These are phyloP conservation scores for Torymus texanus DNA, from an alignment of 2,888 invertebrate species.

Conservation along the genomic window DNA sequence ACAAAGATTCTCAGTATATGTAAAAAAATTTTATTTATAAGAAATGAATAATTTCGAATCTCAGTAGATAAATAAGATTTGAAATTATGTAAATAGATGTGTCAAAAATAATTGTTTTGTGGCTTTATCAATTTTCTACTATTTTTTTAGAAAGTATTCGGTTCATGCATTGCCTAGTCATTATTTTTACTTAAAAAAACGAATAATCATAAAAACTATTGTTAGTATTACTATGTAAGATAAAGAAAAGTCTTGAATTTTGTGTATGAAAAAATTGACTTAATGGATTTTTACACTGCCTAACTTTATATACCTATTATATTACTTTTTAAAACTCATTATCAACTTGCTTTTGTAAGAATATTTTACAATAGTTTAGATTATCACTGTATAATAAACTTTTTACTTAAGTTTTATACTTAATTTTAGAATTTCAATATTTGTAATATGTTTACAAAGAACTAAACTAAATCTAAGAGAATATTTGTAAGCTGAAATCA, in stretches of 20 bases:
- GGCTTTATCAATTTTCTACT: slow-evolving; percentile 14
- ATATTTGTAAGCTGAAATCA: slow-evolving; percentile 18
- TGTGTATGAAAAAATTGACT: slow-evolving; percentile 1
- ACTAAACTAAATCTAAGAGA: no score
- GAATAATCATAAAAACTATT: slow-evolving; percentile 20
- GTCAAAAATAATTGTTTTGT: slow-evolving; percentile 29
- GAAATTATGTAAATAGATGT: slow-evolving; percentile 51
- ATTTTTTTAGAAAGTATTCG: slow-evolving; percentile 4
- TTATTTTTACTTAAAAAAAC: slow-evolving; percentile 23
- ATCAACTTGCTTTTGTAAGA: no score
- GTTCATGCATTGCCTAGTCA: slow-evolving; percentile 36
- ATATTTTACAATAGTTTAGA: not conserved
- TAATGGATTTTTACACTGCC: slow-evolving; percentile 19
- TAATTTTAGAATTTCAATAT: slow-evolving; percentile 13
- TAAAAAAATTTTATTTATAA: slow-evolving; percentile 9
- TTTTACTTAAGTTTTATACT: not conserved
- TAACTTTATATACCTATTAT: slow-evolving; percentile 14
- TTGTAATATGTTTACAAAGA: not conserved
- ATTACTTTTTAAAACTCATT: not conserved
- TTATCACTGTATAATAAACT: slow-evolving; percentile 18
- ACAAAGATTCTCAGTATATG: not conserved
- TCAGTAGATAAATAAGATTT: slow-evolving; percentile 20
- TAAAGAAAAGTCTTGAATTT: slow-evolving; percentile 27
- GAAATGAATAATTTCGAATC: slow-evolving; percentile 17
- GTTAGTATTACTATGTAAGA: slow-evolving; percentile 29